Base-by-base conservation (phyloP, 2,113 vertebrate species). In the Heterochromis multidens region DNA sequence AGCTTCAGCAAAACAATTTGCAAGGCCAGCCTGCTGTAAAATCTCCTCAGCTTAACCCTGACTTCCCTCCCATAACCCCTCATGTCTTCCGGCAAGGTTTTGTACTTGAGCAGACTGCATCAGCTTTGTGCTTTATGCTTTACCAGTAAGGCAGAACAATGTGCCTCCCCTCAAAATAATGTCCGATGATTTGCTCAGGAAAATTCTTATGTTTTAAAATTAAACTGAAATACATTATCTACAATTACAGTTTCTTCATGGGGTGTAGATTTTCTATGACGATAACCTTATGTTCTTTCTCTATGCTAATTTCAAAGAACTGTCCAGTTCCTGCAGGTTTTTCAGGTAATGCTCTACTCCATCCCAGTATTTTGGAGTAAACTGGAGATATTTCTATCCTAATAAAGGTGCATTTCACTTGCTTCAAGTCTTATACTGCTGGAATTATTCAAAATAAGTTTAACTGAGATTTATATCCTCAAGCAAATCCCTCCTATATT, bases 41-140 rank as follows among this genome's bases (percentile, higher is more conserved):
- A 82, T 90, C 82, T 79, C 58, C 40, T 31, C 31, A 76, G 82
- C 85, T 89, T 90, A 91, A 82, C 59, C 3, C 23, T 90, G 88
- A 86, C 87, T 83, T 88, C 70, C 56, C 29, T 80, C 58, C 21
- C 6, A 67, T 88, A 90, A 89, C n/a, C 52, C 31, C 40, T 82
- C 43, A 35, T 86, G 83, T 79, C 65, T 88, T 79, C 33, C 13
- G 2, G 21, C 35, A 80, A 72, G 58, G 52, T 81, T 81, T 90
- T 81, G 46, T 61, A 52, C 70, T 70, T 58, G 81, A 56, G 43
- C 25, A 43, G 4, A 77, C 29, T 84, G 33, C 17, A 33, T 89
- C 80, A 77, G 31, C 49, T 86, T 40, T 49, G 77, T 84, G 49
- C 77, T 54, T 12, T 16, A 67, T 67, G 46, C 33, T 70, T 57